Conservation (phyloP, 2,797 vertebrate genomes). For the Lacerta viridis region DNA sequence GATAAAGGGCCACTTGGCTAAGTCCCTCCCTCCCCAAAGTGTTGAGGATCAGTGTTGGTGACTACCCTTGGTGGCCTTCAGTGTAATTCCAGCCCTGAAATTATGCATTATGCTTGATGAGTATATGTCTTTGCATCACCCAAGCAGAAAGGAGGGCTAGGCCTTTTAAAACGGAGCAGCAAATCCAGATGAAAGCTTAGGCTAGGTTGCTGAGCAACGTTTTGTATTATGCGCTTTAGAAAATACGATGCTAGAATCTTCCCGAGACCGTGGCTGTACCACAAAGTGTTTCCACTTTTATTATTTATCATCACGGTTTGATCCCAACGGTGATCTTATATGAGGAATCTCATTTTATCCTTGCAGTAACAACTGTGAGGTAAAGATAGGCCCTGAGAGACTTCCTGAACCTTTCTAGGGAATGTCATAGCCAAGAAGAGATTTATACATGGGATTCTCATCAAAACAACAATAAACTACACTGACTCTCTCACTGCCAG, state of each 20-base stretch:
- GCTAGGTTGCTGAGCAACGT: conserved; percentile 48
- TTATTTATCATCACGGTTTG: conserved; percentile 25
- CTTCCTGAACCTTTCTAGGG: neutral
- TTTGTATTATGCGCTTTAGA: conserved; percentile 53
- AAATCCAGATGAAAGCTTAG: conserved; percentile 39
- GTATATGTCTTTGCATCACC: conserved; percentile 48
- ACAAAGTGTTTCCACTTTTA: neutral
- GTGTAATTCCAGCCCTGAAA: neutral
- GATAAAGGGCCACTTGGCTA: conserved; percentile 3
- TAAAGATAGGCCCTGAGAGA: neutral
- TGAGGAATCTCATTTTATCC: neutral
- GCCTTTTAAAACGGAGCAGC: conserved; percentile 51
- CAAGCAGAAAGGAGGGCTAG: conserved; percentile 32
- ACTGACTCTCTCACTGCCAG: neutral
- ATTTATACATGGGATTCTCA: conserved; percentile 3
- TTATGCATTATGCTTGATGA: conserved; percentile 41
- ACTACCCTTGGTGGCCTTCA: neutral
- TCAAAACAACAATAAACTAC: neutral
- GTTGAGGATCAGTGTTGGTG: neutral
- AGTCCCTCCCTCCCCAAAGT: neutral
- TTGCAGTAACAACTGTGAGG: neutral
- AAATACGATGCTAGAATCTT: conserved; percentile 52
- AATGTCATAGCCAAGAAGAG: neutral
- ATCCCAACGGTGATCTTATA: neutral
- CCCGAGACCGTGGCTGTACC: conserved; percentile 34